These are phyloP conservation scores for Nephrotoma appendiculata DNA, from an alignment of 2,888 invertebrate species.

Conservation along the genomic window DNA sequence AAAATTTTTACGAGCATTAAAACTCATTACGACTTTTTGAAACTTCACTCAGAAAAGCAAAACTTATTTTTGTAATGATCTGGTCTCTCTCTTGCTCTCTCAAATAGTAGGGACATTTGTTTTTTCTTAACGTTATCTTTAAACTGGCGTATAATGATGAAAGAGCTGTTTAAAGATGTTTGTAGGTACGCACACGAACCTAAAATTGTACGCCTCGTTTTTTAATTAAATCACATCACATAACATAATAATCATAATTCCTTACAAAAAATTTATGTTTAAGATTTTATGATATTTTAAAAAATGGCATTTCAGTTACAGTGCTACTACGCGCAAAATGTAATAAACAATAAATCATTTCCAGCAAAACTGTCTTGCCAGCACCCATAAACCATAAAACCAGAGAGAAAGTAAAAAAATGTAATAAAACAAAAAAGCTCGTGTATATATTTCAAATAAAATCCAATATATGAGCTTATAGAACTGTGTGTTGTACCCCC, in stretches of 20 bases:
- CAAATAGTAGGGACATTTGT: too few species aligned
- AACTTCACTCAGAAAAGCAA: too few species aligned
- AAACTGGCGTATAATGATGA: too few species aligned
- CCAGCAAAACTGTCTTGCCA: not conserved
- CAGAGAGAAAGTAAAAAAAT: not conserved
- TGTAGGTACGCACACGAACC: not conserved
- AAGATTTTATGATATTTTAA: not conserved
- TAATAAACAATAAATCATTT: not conserved
- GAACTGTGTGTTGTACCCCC: not conserved
- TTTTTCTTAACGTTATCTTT: too few species aligned
- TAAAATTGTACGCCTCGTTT: not conserved
- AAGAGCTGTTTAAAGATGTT: too few species aligned
- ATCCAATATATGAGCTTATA: not conserved
- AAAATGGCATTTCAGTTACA: not conserved
- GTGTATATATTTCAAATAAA: not conserved
- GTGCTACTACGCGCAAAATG: not conserved
- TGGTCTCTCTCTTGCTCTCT: too few species aligned
- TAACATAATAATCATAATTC: not conserved
- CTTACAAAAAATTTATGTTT: not conserved
- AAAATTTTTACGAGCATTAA: too few species aligned
- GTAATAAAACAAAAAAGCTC: not conserved
- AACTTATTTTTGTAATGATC: too few species aligned
- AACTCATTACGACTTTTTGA: too few species aligned
- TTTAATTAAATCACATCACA: not conserved
- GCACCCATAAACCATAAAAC: not conserved